Evolutionary conservation across 2,113 vertebrate genomes (phyloP).

Genomic region (Callopanchax toddi): DNA sequence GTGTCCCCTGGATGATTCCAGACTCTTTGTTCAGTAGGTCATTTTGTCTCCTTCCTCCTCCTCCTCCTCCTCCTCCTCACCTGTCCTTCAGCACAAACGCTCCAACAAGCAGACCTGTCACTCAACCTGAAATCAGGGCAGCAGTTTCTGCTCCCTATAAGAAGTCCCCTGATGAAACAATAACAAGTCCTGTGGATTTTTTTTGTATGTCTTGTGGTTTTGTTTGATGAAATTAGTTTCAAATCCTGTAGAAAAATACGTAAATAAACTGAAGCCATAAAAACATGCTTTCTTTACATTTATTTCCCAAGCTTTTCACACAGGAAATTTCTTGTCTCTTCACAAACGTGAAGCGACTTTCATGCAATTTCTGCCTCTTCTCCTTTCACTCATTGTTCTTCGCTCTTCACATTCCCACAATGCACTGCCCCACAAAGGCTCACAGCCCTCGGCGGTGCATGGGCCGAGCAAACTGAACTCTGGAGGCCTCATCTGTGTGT

Average conservation of each 20-base stretch:
- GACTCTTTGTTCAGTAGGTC: constrained; percentile 14
- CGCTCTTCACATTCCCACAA: constrained; percentile 38
- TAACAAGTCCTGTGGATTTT: background rate
- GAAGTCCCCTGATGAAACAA: constrained; percentile 11
- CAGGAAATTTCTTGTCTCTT: background rate
- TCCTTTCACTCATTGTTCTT: constrained; percentile 19
- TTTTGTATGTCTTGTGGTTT: too few species aligned
- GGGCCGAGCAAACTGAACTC: constrained; percentile 61
- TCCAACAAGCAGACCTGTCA: constrained; percentile 32
- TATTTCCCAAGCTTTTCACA: background rate
- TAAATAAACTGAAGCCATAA: background rate
- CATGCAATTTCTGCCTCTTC: constrained; percentile 20
- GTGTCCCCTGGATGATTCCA: constrained; percentile 9
- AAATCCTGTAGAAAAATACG: too few species aligned
- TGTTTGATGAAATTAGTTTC: too few species aligned
- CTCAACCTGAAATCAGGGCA: constrained; percentile 21
- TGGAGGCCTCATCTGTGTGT: constrained; percentile 53
- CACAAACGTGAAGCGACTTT: constrained; percentile 12
- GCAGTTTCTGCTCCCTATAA: constrained; percentile 1
- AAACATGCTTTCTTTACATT: background rate
- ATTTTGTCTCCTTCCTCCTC: constrained; percentile 25
- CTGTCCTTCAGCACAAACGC: constrained; percentile 14
- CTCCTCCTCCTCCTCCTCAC: background rate
- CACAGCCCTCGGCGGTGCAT: constrained; percentile 46
- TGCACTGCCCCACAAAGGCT: constrained; percentile 45